Conservation (phyloP, 2,113 vertebrate genomes). For the Tor tambroides region DNA sequence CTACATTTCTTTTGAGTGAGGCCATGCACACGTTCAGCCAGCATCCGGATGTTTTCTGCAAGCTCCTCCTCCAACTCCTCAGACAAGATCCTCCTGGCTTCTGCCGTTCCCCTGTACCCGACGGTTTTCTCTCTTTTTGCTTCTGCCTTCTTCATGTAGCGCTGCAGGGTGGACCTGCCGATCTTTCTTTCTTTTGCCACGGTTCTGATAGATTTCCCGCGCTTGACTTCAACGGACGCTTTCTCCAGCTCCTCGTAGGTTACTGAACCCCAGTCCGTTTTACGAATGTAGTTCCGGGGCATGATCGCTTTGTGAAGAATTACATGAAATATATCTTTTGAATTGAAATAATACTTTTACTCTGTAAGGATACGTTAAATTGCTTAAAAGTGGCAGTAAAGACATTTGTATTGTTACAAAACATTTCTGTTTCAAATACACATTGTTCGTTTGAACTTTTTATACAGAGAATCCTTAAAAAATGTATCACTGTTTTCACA, state of each 20-base stretch:
- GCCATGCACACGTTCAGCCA: not conserved
- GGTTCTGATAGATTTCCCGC: not conserved
- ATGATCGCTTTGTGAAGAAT: not conserved
- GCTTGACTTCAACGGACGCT: not conserved
- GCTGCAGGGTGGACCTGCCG: constrained; percentile 34
- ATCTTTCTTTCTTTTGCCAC: constrained; percentile 33
- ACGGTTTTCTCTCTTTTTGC: constrained; percentile 17
- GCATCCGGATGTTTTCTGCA: not conserved
- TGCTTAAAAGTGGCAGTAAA: not conserved
- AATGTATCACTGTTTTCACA: not conserved
- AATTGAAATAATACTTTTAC: too few species aligned
- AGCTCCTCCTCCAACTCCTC: constrained; percentile 31
- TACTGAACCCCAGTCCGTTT: constrained; percentile 29
- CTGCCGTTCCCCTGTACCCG: constrained; percentile 40
- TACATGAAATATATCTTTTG: too few species aligned
- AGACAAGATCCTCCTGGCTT: constrained; percentile 41
- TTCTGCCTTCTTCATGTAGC: constrained; percentile 40
- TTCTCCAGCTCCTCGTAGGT: constrained; percentile 27
- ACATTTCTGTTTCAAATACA: too few species aligned
- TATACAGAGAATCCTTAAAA: not conserved
- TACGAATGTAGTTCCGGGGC: constrained; percentile 11
- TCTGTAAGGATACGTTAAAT: not conserved
- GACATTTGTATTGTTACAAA: too few species aligned
- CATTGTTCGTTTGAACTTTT: too few species aligned
- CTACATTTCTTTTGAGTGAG: not conserved